Conservation (phyloP, 2,888 invertebrate species). For the Slavum lentiscoides region DNA sequence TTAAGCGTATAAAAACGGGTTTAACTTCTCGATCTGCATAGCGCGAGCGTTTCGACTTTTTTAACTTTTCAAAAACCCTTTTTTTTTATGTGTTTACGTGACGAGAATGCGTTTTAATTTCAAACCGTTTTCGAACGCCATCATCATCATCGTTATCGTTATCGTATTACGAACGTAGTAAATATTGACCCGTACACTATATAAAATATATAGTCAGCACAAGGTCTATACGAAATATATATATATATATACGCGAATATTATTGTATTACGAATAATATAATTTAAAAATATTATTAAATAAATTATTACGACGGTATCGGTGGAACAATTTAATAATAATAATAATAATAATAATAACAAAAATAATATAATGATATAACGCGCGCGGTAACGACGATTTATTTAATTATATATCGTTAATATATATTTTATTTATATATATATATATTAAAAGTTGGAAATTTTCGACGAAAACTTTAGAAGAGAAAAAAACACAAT, state of each 20-base stretch:
- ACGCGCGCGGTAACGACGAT: not conserved
- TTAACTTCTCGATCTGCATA: no score
- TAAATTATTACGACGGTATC: not conserved
- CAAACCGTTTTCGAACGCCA: no score
- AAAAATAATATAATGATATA: not conserved
- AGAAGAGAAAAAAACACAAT: not conserved
- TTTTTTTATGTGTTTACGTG: no score
- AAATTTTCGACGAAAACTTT: not conserved
- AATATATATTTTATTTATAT: not conserved
- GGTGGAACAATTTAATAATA: not conserved
- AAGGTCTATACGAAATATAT: not conserved
- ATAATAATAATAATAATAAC: not conserved
- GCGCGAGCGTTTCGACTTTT: no score
- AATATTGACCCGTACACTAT: no score
- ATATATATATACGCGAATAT: not conserved
- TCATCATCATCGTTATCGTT: no score
- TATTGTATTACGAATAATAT: not conserved
- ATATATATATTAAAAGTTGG: not conserved
- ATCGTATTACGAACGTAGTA: no score
- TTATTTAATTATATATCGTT: not conserved
- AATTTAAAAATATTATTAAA: constrained; percentile 6
- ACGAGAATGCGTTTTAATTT: no score
- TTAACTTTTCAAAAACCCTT: no score
- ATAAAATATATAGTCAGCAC: no score
- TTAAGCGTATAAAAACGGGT: no score